A percentile compares a stretch with the other conserved stretches of the same genome.
phyloP scores from a whole-genome alignment of 2,113 vertebrate genomes.

The Candoia aspera region DNA sequence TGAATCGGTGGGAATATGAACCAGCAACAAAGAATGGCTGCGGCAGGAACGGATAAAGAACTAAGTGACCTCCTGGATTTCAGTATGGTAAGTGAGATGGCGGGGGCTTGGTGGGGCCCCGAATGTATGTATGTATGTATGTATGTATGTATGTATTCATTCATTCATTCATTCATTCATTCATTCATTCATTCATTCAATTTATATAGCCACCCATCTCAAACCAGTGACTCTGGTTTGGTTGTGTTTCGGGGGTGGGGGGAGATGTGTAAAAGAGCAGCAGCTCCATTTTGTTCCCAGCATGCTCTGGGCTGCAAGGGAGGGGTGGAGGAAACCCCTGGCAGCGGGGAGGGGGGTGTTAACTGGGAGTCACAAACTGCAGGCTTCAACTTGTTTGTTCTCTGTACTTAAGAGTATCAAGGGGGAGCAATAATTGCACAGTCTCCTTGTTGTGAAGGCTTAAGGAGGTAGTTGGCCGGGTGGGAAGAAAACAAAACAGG shows the following conservation, averaged over 20 bases:
- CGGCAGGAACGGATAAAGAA: constrained; percentile 98
- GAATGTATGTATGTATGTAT: neutral
- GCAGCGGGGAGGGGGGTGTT: neutral
- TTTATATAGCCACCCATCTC: no score
- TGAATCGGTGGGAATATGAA: constrained; percentile 90
- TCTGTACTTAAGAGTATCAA: constrained; percentile 37
- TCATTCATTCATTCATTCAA: neutral
- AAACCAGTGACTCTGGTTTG: no score
- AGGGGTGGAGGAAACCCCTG: constrained; percentile 49
- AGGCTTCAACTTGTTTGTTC: constrained; percentile 65
- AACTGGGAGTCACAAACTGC: constrained; percentile 59
- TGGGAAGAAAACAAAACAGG: neutral
- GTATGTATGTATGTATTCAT: neutral
- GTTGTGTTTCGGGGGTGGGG: constrained; percentile 12
- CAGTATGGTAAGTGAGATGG: constrained; percentile 89
- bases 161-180: neutral
- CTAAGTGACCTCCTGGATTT: constrained; percentile 99
- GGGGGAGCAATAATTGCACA: constrained; percentile 32
- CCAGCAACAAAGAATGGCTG: constrained; percentile 97
- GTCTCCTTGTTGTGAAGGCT: constrained; percentile 18
- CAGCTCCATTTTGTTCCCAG: neutral
- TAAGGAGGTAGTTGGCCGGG: no score
- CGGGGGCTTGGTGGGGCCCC: neutral
- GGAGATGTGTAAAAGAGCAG: constrained; percentile 8
- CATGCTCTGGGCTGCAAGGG: constrained; percentile 28